A percentile compares a stretch with the other conserved stretches of the same genome.
Conservation (phyloP, 1,140 invertebrate genomes). For the Batillaria attramentaria region DNA sequence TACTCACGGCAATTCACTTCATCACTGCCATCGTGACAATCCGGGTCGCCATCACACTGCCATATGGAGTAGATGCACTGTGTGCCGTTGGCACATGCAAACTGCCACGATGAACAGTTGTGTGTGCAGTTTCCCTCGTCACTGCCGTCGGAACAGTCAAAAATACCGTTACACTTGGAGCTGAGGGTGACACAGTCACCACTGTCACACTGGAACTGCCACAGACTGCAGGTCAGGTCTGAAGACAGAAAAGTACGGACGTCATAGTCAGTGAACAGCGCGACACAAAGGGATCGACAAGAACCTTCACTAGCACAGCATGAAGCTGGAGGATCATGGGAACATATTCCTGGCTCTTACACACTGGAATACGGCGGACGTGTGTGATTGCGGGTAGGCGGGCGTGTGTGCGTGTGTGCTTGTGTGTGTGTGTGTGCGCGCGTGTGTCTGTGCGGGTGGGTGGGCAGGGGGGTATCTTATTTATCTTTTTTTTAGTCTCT, state of each 20-base stretch:
- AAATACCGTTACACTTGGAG: conserved; percentile 34
- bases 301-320: neutral
- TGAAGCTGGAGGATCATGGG: neutral
- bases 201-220: conserved; percentile 43
- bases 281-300: neutral
- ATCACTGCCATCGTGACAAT: conserved; percentile 67
- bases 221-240: conserved; percentile 27
- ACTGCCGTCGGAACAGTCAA: conserved; percentile 41
- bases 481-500: no score
- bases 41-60: conserved; percentile 56
- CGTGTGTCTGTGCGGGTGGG: no score
- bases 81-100: conserved; percentile 28
- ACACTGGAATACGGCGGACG: no score
- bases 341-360: neutral
- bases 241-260: neutral
- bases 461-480: no score
- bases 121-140: conserved; percentile 39
- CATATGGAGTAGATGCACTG: conserved; percentile 48
- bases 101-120: conserved; percentile 27
- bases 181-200: conserved; percentile 39
- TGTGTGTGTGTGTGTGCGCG: no score
- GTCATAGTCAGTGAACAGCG: neutral
- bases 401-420: no score
- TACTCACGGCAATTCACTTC: conserved; percentile 59
- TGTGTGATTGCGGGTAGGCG: no score